A percentile compares a stretch with the other conserved stretches of the same genome.
These are phyloP conservation scores for Aphelenchoides fujianensis DNA, from an alignment of 1,140 invertebrate species.

Conservation along the genomic window DNA sequence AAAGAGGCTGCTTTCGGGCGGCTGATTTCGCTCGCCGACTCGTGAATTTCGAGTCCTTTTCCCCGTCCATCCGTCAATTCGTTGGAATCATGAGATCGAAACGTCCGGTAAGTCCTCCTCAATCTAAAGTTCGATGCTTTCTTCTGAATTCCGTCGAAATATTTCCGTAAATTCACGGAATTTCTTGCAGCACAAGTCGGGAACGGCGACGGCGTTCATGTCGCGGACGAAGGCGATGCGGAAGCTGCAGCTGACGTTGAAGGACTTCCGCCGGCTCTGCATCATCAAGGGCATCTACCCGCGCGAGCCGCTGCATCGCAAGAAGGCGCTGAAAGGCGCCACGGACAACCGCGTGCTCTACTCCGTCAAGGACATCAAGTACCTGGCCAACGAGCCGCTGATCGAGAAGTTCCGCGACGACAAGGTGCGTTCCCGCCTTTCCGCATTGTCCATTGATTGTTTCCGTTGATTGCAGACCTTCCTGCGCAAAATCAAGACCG, in stretches of 20 bases:
- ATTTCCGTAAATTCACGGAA: too few species aligned
- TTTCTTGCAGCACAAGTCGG: constrained; percentile 65
- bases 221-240: constrained; percentile 83
- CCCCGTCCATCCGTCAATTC: background rate
- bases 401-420: constrained; percentile 88
- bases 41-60: background rate
- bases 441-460: too few species aligned
- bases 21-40: background rate
- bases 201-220: constrained; percentile 85
- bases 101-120: background rate
- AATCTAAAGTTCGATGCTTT: too few species aligned
- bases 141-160: constrained; percentile 3
- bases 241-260: constrained; percentile 85
- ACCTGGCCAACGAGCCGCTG: constrained; percentile 90
- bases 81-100: background rate
- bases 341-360: constrained; percentile 86
- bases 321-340: constrained; percentile 84
- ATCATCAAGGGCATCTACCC: constrained; percentile 98
- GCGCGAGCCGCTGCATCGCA: constrained; percentile 87
- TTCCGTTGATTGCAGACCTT: too few species aligned
- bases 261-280: constrained; percentile 72
- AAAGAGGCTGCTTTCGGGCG: too few species aligned
- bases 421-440: too few species aligned
- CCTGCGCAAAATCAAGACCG: constrained; percentile 73
- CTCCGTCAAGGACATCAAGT: constrained; percentile 92